These are phyloP conservation scores for Lophochroa leadbeateri DNA, from an alignment of 2,113 vertebrate species.

Conservation along the genomic window DNA sequence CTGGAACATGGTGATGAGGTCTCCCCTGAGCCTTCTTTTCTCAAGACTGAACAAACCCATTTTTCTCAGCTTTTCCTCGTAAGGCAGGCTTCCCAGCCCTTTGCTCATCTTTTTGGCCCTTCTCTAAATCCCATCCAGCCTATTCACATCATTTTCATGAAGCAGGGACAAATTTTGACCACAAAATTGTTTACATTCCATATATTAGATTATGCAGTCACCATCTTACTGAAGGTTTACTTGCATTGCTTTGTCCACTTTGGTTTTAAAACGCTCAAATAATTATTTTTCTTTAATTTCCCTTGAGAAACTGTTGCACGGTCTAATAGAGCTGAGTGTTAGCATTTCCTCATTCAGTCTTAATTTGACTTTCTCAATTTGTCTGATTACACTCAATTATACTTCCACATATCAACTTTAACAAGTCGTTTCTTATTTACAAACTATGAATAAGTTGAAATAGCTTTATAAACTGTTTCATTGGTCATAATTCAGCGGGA, in stretches of 20 bases:
- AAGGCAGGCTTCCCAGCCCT: background rate
- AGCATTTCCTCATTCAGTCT: constrained; percentile 2
- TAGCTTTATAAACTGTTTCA: background rate
- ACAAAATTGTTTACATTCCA: background rate
- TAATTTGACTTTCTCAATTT: background rate
- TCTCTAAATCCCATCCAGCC: background rate
- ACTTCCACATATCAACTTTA: background rate
- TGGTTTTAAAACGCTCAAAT: background rate
- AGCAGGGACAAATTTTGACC: background rate
- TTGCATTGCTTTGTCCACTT: background rate
- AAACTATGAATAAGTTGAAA: background rate
- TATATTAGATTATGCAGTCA: background rate
- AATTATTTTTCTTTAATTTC: constrained; percentile 6
- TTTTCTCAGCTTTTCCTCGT: background rate
- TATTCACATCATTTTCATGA: background rate
- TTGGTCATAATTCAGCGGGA: background rate
- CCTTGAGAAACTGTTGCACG: background rate
- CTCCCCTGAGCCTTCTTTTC: background rate
- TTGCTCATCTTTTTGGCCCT: background rate
- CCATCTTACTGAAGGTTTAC: background rate
- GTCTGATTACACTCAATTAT: background rate
- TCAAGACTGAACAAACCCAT: background rate
- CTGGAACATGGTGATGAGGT: background rate
- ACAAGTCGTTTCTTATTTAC: background rate
- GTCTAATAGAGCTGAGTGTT: background rate